Conservation (phyloP, 35 echinoderm and acorn worm species). For the Eucidaris tribuloides region DNA sequence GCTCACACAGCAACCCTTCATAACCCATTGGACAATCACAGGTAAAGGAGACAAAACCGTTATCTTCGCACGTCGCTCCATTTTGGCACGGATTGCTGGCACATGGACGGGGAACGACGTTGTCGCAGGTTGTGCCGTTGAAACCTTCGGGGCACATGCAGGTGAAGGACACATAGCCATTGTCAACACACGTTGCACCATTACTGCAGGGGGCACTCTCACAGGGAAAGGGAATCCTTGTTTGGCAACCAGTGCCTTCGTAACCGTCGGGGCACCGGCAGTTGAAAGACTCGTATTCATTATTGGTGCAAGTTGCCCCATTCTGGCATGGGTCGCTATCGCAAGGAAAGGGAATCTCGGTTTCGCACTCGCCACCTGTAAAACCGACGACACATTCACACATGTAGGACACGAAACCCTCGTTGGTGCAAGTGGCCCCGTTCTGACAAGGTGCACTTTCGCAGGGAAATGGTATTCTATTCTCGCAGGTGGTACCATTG, state of each 20-base stretch:
- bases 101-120: slow-evolving; percentile 28
- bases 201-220: slow-evolving; percentile 67
- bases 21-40: slow-evolving; percentile 53
- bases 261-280: slow-evolving; percentile 65
- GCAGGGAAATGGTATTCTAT: slow-evolving; percentile 19
- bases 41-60: slow-evolving; percentile 5
- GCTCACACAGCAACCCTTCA: slow-evolving; percentile 25
- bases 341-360: slow-evolving; percentile 28
- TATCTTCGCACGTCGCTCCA: background rate
- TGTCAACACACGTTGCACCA: slow-evolving; percentile 45
- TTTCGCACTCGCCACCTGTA: slow-evolving; percentile 65
- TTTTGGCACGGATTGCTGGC: slow-evolving; percentile 47
- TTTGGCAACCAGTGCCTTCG: slow-evolving; percentile 31
- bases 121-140: slow-evolving; percentile 33
- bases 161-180: slow-evolving; percentile 22
- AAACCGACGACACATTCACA: slow-evolving; percentile 48
- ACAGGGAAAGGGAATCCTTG: slow-evolving; percentile 46
- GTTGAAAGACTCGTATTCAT: slow-evolving; percentile 8
- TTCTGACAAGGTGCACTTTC: slow-evolving; percentile 51
- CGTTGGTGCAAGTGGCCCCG: slow-evolving; percentile 50
- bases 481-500: slow-evolving; percentile 16
- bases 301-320: slow-evolving; percentile 46
- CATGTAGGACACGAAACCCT: slow-evolving; percentile 8
- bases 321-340: slow-evolving; percentile 71
- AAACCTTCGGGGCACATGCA: slow-evolving; percentile 56